Conservation (phyloP, 1,140 invertebrate genomes). For the Drosophila baimaii region DNA sequence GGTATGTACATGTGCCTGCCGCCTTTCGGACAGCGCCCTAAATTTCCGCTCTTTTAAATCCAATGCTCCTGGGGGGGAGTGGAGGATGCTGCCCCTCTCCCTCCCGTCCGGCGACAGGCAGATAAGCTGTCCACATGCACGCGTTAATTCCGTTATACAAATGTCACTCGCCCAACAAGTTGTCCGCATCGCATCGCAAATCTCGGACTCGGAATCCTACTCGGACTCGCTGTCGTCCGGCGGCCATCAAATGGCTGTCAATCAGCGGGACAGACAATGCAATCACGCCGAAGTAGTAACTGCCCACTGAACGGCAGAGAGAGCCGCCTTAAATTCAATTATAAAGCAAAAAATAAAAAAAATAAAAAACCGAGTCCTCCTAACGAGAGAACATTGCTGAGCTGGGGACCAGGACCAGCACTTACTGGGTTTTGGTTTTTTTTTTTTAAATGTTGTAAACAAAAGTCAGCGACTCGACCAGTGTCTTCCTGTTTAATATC, state of each 20-base stretch:
- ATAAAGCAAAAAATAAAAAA: conserved; percentile 15
- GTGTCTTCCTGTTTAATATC: not conserved
- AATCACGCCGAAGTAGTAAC: conserved; percentile 33
- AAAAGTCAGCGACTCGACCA: not conserved
- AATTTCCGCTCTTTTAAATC: conserved; percentile 55
- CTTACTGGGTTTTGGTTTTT: not conserved
- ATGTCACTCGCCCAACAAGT: conserved; percentile 47
- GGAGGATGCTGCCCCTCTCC: not conserved
- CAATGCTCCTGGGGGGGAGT: not conserved
- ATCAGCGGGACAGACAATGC: conserved; percentile 40
- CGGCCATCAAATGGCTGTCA: conserved; percentile 42
- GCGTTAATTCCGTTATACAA: conserved; percentile 58
- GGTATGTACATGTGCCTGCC: no score
- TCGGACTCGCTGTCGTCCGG: conserved; percentile 2
- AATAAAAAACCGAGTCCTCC: not conserved
- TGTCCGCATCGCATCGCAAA: conserved; percentile 12
- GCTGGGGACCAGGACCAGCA: not conserved
- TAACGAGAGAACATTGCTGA: not conserved
- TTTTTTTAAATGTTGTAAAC: not conserved
- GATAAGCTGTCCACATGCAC: conserved; percentile 32
- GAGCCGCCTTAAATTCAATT: conserved; percentile 52
- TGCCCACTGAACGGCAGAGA: conserved; percentile 26
- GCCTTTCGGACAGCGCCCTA: conserved; percentile 28
- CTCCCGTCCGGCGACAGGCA: conserved; percentile 18
- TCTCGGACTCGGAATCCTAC: not conserved